Evolutionary conservation across 2,113 vertebrate genomes (phyloP).

Genomic region (Tiliqua scincoides): DNA sequence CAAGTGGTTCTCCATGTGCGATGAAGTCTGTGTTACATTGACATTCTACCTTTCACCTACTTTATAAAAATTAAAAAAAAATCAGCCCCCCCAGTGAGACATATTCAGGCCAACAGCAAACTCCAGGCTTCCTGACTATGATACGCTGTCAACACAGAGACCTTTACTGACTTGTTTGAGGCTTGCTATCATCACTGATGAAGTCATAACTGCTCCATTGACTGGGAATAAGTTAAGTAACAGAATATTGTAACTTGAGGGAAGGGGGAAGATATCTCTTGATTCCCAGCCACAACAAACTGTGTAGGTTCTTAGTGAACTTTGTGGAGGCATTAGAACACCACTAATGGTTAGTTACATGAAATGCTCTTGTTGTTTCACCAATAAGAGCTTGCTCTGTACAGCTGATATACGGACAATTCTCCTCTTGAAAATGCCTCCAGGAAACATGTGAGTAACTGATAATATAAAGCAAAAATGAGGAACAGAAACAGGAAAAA

Average conservation of each 20-base stretch:
- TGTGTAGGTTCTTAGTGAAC: not conserved
- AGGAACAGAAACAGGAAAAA: not conserved
- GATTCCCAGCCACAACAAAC: not conserved
- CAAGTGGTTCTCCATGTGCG: constrained; percentile 21
- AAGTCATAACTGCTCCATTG: constrained; percentile 20
- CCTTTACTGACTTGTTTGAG: constrained; percentile 10
- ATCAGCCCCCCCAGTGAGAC: constrained; percentile 1
- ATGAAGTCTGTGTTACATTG: constrained; percentile 4
- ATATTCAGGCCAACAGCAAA: not conserved
- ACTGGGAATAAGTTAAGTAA: constrained; percentile 11
- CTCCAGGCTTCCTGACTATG: not conserved
- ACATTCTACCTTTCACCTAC: not conserved
- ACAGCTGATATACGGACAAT: not conserved
- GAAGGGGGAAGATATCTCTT: not conserved
- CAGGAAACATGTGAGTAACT: not conserved
- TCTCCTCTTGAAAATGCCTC: not conserved
- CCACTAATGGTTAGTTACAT: not conserved
- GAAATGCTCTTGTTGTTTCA: not conserved
- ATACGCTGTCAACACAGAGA: not conserved
- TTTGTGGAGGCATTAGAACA: too few species aligned
- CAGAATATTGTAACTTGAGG: not conserved
- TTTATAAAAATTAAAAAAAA: not conserved
- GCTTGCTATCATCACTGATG: constrained; percentile 26
- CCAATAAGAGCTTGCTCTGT: not conserved
- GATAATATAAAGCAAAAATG: not conserved